A percentile compares a stretch with the other conserved stretches of the same genome.
These are phyloP conservation scores for Acanthornis magna DNA, from an alignment of 2,797 vertebrate genomes.

Conservation along the genomic window DNA sequence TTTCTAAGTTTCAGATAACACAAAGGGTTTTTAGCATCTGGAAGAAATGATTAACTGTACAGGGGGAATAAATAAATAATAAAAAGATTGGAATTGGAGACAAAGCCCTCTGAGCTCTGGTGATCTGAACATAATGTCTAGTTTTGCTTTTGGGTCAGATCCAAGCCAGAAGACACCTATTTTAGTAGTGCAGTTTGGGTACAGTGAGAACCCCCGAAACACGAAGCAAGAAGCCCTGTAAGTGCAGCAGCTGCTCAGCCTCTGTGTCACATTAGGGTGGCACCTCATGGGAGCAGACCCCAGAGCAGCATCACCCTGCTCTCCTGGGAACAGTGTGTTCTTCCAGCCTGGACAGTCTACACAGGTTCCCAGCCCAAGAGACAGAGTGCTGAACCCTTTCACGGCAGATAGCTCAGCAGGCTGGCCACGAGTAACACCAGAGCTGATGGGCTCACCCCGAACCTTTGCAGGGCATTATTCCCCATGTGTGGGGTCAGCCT, in stretches of 20 bases:
- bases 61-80: neutral
- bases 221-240: neutral
- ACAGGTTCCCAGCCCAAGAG: neutral
- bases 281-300: neutral
- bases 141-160: neutral
- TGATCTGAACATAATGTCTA: neutral
- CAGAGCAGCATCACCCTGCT: neutral
- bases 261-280: neutral
- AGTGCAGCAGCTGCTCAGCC: neutral
- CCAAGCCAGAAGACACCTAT: neutral
- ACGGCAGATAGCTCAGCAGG: neutral
- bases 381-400: accelerated
- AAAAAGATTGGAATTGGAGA: neutral
- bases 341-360: neutral
- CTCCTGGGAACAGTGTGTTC: too few relatives aligned
- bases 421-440: neutral
- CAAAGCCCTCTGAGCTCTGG: neutral
- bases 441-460: neutral
- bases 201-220: neutral
- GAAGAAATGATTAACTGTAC: neutral
- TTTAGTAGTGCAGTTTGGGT: neutral
- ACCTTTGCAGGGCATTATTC: neutral
- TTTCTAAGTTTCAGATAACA: neutral
- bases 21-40: neutral
- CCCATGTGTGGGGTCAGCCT: accelerated